A percentile compares a stretch with the other conserved stretches of the same genome.
phyloP scores from a whole-genome alignment of 2,113 vertebrate species.

The Anser cygnoides region DNA sequence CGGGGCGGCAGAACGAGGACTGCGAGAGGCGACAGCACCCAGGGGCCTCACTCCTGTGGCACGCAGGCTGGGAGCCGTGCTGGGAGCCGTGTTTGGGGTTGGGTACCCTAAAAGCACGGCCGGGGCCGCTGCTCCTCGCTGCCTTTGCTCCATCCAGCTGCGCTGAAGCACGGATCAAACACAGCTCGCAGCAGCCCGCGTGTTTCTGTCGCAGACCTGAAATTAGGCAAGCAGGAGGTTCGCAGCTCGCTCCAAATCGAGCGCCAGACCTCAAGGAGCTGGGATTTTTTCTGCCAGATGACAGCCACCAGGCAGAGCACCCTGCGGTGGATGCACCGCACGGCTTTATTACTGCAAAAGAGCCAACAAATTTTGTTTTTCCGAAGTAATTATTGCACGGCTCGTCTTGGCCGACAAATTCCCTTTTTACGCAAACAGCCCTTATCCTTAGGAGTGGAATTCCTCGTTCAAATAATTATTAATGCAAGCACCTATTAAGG shows the following conservation, averaged over 20 bases:
- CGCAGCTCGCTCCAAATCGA: neutral
- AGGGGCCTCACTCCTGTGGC: no score
- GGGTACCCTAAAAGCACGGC: no score
- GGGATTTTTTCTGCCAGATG: neutral
- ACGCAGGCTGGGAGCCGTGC: no score
- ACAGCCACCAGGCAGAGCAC: neutral
- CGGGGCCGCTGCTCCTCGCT: no score
- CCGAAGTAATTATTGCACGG: neutral
- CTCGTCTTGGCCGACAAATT: neutral
- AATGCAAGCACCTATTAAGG: neutral
- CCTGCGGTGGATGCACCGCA: rapidly evolving
- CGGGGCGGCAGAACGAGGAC: no score
- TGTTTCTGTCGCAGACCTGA: neutral
- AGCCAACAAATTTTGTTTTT: neutral
- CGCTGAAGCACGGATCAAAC: no score
- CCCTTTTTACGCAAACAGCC: no score
- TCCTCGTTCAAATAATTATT: neutral
- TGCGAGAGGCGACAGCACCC: no score
- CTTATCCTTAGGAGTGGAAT: neutral
- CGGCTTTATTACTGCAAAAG: neutral
- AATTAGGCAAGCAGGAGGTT: neutral
- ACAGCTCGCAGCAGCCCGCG: rapidly evolving
- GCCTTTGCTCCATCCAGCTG: neutral
- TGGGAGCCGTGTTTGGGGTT: no score
- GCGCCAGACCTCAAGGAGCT: neutral